Percentiles rank a stretch among this genome's conserved stretches.
These are phyloP conservation scores for Aporophyla lueneburgensis DNA, from an alignment of 2,888 invertebrate species.

Conservation along the genomic window DNA sequence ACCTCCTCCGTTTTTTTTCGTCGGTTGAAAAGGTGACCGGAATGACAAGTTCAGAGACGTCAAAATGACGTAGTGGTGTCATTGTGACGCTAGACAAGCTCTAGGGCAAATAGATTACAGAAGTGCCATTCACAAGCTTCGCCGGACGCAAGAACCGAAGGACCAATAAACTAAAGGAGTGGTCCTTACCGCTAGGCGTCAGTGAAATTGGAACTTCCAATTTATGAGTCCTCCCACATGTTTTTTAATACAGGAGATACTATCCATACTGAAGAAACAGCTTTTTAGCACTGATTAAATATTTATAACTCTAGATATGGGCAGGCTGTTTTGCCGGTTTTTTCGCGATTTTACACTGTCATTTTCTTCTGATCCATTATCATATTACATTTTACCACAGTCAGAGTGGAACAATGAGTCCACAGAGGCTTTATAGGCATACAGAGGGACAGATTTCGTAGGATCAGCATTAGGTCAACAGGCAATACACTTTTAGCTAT, in stretches of 20 bases:
- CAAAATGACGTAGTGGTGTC: constrained; percentile 33
- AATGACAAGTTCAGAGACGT: constrained; percentile 43
- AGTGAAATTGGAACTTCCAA: not conserved
- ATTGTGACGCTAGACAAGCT: constrained; percentile 21
- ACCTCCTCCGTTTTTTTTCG: no score
- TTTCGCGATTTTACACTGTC: not conserved
- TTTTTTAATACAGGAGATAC: not conserved
- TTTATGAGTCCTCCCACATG: not conserved
- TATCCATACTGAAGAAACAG: not conserved
- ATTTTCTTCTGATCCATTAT: not conserved
- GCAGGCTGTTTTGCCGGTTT: not conserved
- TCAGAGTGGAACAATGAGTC: not conserved
- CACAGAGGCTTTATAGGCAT: not conserved
- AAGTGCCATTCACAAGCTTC: constrained; percentile 17
- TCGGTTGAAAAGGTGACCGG: constrained; percentile 44
- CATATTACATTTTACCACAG: not conserved
- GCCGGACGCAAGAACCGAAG: not conserved
- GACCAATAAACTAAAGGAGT: not conserved
- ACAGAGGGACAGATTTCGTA: not conserved
- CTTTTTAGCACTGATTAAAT: not conserved
- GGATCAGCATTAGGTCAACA: not conserved
- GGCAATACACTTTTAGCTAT: not conserved
- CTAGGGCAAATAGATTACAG: constrained; percentile 18
- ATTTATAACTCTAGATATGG: not conserved
- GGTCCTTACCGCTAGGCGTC: not conserved